phyloP scores from a whole-genome alignment of 2,113 vertebrate genomes.

The Platycercus adscitus region DNA sequence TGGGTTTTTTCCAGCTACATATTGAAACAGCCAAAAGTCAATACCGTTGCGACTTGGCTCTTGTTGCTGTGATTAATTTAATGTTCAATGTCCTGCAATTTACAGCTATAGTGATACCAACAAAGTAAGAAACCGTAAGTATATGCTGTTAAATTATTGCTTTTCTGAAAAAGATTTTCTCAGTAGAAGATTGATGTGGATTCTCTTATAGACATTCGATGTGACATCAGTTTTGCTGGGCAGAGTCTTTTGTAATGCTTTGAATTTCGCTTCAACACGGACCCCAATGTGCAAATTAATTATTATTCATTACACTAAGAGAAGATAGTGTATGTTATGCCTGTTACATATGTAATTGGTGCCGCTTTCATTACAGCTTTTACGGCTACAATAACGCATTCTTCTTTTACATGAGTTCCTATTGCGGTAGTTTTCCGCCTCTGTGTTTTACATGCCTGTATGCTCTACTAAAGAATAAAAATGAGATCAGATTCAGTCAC shows the following conservation, averaged over 20 bases:
- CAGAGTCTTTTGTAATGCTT: not conserved
- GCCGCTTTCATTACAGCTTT: not conserved
- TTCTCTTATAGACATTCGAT: not conserved
- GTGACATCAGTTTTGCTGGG: not conserved
- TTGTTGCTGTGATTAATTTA: not conserved
- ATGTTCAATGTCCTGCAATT: not conserved
- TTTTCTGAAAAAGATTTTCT: not conserved
- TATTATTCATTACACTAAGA: not conserved
- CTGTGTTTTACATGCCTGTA: accelerated
- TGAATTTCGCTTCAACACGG: not conserved
- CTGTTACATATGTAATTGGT: not conserved
- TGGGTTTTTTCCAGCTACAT: not conserved
- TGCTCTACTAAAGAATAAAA: not conserved
- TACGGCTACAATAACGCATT: not conserved
- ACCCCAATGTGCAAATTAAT: not conserved
- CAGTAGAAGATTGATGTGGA: not conserved
- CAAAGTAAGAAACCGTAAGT: not conserved
- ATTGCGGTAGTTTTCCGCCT: not conserved
- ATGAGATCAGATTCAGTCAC: not conserved
- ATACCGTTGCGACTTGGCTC: not conserved
- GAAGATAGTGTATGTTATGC: not conserved
- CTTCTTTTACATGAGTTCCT: not conserved
- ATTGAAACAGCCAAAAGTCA: conserved; percentile 12
- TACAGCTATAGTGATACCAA: not conserved
- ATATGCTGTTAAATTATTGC: not conserved